Percentiles rank a stretch among this genome's conserved stretches.
Conservation (phyloP, 2,113 vertebrate genomes). For the Rhabdomys dilectus region DNA sequence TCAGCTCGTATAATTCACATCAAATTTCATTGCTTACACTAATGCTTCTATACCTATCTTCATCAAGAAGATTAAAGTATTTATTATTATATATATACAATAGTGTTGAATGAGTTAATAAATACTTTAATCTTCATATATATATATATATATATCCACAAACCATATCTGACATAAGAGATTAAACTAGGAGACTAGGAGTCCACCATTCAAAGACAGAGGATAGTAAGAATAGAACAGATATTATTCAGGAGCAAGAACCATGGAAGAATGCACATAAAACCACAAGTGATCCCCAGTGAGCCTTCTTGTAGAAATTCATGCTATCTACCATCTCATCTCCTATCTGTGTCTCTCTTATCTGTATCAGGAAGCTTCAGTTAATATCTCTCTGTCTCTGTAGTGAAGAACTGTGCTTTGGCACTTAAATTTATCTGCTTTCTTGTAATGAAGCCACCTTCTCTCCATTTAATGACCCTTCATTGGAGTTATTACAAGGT, state of each 20-base stretch:
- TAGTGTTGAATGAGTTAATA: no score
- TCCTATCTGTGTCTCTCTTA: no score
- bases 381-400: not conserved
- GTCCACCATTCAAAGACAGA: not conserved
- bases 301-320: not conserved
- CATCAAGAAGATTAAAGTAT: not conserved
- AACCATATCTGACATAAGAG: not conserved
- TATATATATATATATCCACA: not conserved
- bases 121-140: no score
- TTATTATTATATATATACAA: no score
- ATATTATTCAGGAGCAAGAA: accelerated
- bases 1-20: not conserved
- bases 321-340: no score
- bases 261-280: accelerated
- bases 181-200: not conserved
- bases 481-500: not conserved
- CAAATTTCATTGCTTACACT: not conserved
- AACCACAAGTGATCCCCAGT: accelerated
- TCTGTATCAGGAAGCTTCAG: not conserved
- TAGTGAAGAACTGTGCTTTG: not conserved
- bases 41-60: not conserved
- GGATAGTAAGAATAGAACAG: not conserved
- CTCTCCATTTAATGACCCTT: not conserved
- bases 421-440: not conserved
- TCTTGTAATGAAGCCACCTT: not conserved